Base-by-base conservation (phyloP, 2,797 vertebrate species). In the Pseudochromis fuscus region DNA sequence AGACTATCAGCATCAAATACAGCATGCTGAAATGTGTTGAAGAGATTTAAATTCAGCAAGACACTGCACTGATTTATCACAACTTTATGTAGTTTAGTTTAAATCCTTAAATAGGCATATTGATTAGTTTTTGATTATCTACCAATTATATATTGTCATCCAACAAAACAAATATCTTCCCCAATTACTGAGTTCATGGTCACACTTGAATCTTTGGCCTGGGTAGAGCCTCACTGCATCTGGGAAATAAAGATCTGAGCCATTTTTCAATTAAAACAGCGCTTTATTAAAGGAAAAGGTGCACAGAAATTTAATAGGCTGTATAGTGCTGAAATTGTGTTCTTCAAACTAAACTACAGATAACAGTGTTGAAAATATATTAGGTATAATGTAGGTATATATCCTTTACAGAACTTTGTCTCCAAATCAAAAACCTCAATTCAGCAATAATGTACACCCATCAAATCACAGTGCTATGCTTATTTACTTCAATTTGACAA, bases 271-370 rank as follows among this genome's bases (percentile, higher is more conserved):
- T 75, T 71, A 60, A 46, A 80, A 75, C 63, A 78, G 67, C 31
- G 66, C 51, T 92, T 92, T 92, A 92, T 92, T 92, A 86, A 89
- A 89, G 82, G 76, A 72, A 83, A 82, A 11, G 48, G 76, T 87
- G 83, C 75, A 85, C 69, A 84, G 35, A 75, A 72, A 80, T 59
- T 7, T 60, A 62, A 83, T n/a, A 82, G 13, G 49, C 19, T 71
- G 53, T 70, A 70, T 33, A 58, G 18, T 75, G 50, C 61, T 69
- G 23, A 72, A 57, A 67, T 48, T 1, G 33, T 60, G 18, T 67
- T 53, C 59, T 64, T 70, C 8, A 79, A 79, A 74, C 60, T 66
- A 53, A 78, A 77, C 27, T 49, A 83, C 28, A 61, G 37, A 60
- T 33, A n/a, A 58, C 12, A 57, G 55, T 81, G 66, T 18, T 79